phyloP scores from a whole-genome alignment of 1,140 invertebrate species.

The Drosophila watanabei region DNA sequence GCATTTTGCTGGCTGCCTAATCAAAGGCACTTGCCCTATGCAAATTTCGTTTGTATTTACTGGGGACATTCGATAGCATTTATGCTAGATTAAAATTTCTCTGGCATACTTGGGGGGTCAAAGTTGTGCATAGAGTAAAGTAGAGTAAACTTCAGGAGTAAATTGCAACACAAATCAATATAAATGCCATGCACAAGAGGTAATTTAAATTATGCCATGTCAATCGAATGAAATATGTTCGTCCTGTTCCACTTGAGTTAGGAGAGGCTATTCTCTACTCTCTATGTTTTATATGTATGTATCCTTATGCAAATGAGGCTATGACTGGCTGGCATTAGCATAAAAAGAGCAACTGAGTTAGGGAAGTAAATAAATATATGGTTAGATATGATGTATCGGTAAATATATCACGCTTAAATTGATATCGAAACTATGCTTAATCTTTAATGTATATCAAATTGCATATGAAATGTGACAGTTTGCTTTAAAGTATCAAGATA shows the following conservation, averaged over 20 bases:
- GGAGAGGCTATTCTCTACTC: not conserved
- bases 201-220: slow-evolving; percentile 47
- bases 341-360: slow-evolving; percentile 48
- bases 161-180: slow-evolving; percentile 23
- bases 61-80: not conserved
- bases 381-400: not conserved
- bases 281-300: not conserved
- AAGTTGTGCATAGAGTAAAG: not conserved
- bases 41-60: slow-evolving; percentile 9
- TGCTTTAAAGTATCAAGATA: no score
- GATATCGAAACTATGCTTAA: no score
- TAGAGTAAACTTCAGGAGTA: not conserved
- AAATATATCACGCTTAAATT: no score
- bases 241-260: slow-evolving; percentile 46
- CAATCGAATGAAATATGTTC: slow-evolving; percentile 43
- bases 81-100: slow-evolving; percentile 1
- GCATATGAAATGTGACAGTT: no score
- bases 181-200: slow-evolving; percentile 9
- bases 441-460: no score
- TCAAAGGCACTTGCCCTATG: slow-evolving; percentile 26
- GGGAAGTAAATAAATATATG: not conserved
- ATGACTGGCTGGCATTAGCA: slow-evolving; percentile 54
- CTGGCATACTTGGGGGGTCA: slow-evolving; percentile 3
- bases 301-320: slow-evolving; percentile 56
- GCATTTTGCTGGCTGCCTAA: slow-evolving; percentile 41